Evolutionary conservation across 92 coral and sea anemone species (phyloP), one percentile per base, ranked within the genome.

Genomic region (Epizoanthus illoricatus): DNA sequence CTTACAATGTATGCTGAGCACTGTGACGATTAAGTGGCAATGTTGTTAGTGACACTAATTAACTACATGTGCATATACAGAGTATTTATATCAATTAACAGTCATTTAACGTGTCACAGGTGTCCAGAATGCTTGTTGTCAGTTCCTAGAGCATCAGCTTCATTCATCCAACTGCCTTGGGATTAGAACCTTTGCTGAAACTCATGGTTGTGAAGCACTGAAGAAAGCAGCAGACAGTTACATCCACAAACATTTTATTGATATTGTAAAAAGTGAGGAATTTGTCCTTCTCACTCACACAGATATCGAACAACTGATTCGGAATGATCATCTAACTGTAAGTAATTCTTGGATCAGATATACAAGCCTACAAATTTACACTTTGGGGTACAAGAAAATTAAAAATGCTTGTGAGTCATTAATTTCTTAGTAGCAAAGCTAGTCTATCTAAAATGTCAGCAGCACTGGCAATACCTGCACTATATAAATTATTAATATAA

Each of bases 131-230:
- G 99, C 99, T 5, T 96, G 99, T 64, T 93, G 98, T 86, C 91
- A 90, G 58, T 96, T 96, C 64, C 87, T 96, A 54, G 95, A 93
- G 59, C 89, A 85, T 58, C 99, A 93, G 75, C 90, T 96, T 15
- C 97, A 96, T 76, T 97, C 99, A 13, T 86, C 93, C 58, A 96
- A 96, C 70, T 96, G 99, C 75, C 92, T 96, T 69, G 99, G 99
- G 1, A 92, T 96, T 80, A 91, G 85, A 69, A 73, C 85, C 55
- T 96, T 96, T 96, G 99, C 99, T 0, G 99, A 96, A 81, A 90
- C 97, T 20, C 99, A 96, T 81, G 89, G 95, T n/a, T 96, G 99
- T 80, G 92, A 91, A 10, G 88, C 85, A 43, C 86, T 96, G 66
- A 88, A 88, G 68, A 80, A 85, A 66, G 96, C 98, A 4, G 94